Base-by-base conservation (phyloP, 1,140 invertebrate genomes). In the Drosophila jambulina region DNA sequence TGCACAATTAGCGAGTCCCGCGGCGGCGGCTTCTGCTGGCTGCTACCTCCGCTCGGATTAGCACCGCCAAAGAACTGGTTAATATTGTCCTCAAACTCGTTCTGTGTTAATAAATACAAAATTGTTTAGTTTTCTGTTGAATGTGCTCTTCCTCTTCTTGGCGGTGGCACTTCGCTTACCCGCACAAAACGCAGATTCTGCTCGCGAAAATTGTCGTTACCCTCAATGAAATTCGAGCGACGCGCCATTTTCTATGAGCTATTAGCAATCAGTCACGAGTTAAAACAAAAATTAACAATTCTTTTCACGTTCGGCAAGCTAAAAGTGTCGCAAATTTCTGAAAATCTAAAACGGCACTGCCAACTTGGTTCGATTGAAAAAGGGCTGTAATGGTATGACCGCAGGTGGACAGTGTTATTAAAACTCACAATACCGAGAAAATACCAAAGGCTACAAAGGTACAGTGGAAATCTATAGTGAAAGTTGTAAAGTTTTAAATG, bases 171-270 rank as follows among this genome's bases (percentile, higher is more conserved):
- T 9, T 53, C 15, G 80, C 86, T 91, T 91, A 94, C 93, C 56
- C 88, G 77, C 4, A 93, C 91, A 68, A 94, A 91, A 29, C 84
- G 80, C 57, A 94, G 75, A 75, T 94, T 94, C n/a, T 92, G 86
- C 38, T 94, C 93, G 7, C 93, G 83, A 61, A 93, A 92, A 61
- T 90, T 91, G 29, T 82, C 80, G 61, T 82, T 91, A 58, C 79
- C 78, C 53, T 92, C 91, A 1, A 92, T 58, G 48, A 84, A 92
- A 67, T 92, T 92, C 6, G 58, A 56, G 42, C 74, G 84, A n/a
- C 75, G 76, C 23, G 86, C 45, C 91, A 92, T 92, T 32, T 53
- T 25, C 34, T 49, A 15, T 5, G 27, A 19, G 7, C 12, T 21
- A 48, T 59, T n/a, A 46, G 36, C 38, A 42, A 46, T 17, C 17